Evolutionary conservation across 2,797 vertebrate species (phyloP).

Genomic region (Oreochromis grahami): DNA sequence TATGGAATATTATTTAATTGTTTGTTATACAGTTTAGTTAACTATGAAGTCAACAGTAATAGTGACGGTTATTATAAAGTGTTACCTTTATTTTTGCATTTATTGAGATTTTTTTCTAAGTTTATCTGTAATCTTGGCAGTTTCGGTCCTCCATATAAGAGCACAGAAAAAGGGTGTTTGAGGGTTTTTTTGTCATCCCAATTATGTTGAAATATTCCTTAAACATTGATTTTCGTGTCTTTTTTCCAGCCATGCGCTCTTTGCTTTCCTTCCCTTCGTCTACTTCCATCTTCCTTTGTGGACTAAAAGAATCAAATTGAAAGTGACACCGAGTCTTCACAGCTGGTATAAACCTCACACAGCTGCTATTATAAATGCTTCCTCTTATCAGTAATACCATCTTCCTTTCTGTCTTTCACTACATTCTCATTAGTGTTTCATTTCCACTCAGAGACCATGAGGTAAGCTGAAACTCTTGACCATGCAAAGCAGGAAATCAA

Average conservation of each 20-base stretch:
- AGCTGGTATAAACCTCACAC: neutral
- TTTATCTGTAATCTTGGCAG: neutral
- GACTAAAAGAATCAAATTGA: neutral
- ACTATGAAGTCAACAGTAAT: neutral
- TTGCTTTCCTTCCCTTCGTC: neutral
- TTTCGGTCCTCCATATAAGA: fast-evolving
- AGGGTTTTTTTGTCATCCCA: neutral
- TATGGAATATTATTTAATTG: neutral
- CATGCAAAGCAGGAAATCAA: neutral
- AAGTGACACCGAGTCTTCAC: neutral
- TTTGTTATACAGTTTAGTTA: neutral
- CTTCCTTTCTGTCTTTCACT: neutral
- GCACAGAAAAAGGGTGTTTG: neutral
- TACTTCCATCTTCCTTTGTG: neutral
- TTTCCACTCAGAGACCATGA: neutral
- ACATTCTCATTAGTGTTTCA: neutral
- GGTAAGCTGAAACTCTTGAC: neutral
- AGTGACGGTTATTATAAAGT: neutral
- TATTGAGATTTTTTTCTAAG: neutral
- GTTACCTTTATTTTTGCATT: neutral
- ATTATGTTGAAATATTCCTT: neutral
- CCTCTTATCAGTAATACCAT: neutral
- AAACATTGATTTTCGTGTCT: neutral
- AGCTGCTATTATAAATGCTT: neutral
- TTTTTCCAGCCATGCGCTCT: neutral